Evolutionary conservation across 2,797 vertebrate species (phyloP).

Genomic region (Gallinago solitaria): DNA sequence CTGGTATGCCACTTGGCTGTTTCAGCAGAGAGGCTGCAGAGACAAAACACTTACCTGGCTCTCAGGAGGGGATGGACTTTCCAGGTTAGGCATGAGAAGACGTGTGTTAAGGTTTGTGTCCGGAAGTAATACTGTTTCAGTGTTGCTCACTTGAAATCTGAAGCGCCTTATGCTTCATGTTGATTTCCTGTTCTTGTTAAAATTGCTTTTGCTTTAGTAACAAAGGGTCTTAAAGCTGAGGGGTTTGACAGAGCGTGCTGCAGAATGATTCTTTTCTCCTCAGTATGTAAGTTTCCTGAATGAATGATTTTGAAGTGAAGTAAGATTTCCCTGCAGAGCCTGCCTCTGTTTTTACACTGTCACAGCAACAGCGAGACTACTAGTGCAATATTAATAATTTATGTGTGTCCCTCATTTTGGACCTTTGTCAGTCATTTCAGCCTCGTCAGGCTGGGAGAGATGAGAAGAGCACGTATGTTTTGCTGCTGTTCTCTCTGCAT

Average conservation of each 20-base stretch:
- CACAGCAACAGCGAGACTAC: constrained; percentile 4
- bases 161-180: not conserved
- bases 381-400: constrained; percentile 34
- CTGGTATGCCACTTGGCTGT: not conserved
- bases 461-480: not conserved
- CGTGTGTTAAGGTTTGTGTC: not conserved
- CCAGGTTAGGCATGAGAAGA: not conserved
- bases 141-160: not conserved
- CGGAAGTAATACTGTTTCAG: not conserved
- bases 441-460: constrained; percentile 3
- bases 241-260: not conserved
- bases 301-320: constrained; percentile 42
- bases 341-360: constrained; percentile 25
- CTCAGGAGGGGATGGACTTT: constrained; percentile 20
- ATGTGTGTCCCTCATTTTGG: constrained; percentile 31
- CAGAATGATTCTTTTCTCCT: constrained; percentile 28
- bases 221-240: constrained; percentile 5
- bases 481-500: constrained; percentile 24
- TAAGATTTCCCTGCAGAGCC: constrained; percentile 32
- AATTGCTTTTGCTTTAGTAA: constrained; percentile 41
- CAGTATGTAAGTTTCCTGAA: constrained; percentile 38
- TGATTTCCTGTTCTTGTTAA: constrained; percentile 35
- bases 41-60: not conserved
- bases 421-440: constrained; percentile 49
- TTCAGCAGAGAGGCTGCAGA: not conserved